Evolutionary conservation across 2,113 vertebrate genomes (phyloP), one percentile per base, ranked within the genome.

Genomic region (Macheiramphus alcinus): DNA sequence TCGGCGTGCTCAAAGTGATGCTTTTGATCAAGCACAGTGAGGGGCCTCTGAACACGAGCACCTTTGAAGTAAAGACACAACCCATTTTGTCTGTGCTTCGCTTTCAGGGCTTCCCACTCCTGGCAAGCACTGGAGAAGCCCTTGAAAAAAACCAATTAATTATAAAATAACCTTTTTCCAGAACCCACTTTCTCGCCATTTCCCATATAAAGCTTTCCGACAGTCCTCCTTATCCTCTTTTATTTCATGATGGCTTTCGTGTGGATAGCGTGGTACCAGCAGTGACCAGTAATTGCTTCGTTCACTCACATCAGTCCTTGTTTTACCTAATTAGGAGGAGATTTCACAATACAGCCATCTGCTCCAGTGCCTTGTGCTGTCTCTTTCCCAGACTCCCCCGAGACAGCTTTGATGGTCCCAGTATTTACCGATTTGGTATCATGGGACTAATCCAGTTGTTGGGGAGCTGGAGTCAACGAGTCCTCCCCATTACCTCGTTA

Each of bases 301-400:
- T 83, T 74, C 65, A 8, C 31, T 94, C 40, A 1, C 34, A 16
- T 26, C 13, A 2, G 38, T 47, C 75, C 67, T 67, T 70, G 12
- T 78, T 87, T 76, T 82, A 34, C 42, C 38, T 53, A 62, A 86
- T 96, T 90, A 90, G 43, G 42, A 91, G 55, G 50, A 85, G 31
- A 80, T 82, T 73, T 94, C 61, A 82, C 91, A 80, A 36, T 11
- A 62, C 22, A 78, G 38, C 88, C 97, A 93, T 93, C 92, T 96
- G 82, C 88, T 94, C 73, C 73, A 25, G 16, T 58, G 70, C 50
- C 32, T 82, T 53, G 26, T 63, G 25, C 56, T 91, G 58, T 16
- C 65, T 65, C 32, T 78, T 76, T 56, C 31, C 48, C 81, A 82
- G 73, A 70, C 32, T 84, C 72, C 58, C 63, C 22, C 0, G 23